A percentile compares a stretch with the other conserved stretches of the same genome.
These are phyloP conservation scores for Rattus rattus DNA, from an alignment of 2,113 vertebrate species.

Conservation along the genomic window DNA sequence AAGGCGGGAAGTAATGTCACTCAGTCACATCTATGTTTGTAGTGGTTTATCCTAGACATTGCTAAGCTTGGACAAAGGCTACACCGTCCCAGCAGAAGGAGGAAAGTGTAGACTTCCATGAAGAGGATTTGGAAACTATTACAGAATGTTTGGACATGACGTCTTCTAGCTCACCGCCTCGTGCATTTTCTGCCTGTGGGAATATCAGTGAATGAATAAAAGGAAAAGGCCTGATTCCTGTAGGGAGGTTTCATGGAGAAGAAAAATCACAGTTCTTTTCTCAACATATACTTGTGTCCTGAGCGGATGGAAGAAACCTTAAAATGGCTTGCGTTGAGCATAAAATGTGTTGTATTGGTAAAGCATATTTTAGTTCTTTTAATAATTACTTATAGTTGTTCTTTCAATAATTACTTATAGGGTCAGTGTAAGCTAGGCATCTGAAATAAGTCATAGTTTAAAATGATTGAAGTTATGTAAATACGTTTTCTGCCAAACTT, in stretches of 20 bases:
- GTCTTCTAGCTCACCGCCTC: conserved; percentile 44
- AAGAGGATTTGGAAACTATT: conserved; percentile 65
- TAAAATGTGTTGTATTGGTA: not conserved
- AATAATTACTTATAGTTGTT: conserved; percentile 15
- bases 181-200: conserved; percentile 59
- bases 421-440: conserved; percentile 43
- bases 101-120: conserved; percentile 24
- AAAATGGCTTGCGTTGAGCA: conserved; percentile 44
- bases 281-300: conserved; percentile 70
- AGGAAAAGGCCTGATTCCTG: conserved; percentile 77
- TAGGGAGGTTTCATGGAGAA: conserved; percentile 51
- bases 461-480: conserved; percentile 27
- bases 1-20: not conserved
- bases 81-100: not conserved
- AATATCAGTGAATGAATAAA: conserved; percentile 74
- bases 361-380: conserved; percentile 48
- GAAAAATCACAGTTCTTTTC: conserved; percentile 70
- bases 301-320: conserved; percentile 54
- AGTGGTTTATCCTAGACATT: not conserved
- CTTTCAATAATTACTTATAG: conserved; percentile 31
- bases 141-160: conserved; percentile 52
- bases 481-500: conserved; percentile 10
- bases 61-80: not conserved
- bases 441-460: conserved; percentile 39
- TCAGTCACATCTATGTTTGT: not conserved